phyloP scores from a whole-genome alignment of 2,113 vertebrate genomes.

The Hippopotamus amphibius region DNA sequence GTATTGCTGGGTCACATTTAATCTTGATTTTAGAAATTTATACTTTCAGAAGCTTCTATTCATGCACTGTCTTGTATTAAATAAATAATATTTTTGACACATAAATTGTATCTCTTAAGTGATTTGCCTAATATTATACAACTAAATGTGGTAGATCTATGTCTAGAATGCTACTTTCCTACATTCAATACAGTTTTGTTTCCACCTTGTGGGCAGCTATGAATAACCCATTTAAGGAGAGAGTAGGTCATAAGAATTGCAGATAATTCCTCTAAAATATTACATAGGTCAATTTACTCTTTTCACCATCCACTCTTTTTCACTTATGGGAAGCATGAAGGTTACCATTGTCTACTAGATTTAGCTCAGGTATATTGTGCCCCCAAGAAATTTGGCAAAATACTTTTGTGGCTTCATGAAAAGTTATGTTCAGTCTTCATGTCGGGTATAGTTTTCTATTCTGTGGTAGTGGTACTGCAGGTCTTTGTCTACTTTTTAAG shows the following conservation, averaged over 20 bases:
- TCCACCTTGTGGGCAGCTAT: background rate
- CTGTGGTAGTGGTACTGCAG: background rate
- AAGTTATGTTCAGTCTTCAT: background rate
- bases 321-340: background rate
- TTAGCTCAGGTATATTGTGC: background rate
- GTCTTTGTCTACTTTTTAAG: background rate
- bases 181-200: background rate
- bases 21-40: background rate
- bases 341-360: background rate
- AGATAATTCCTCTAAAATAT: background rate
- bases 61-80: background rate
- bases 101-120: background rate
- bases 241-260: background rate
- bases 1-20: background rate
- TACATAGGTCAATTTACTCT: background rate
- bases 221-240: background rate
- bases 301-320: background rate
- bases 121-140: background rate
- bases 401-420: background rate
- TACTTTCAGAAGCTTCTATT: background rate
- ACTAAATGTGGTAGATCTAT: background rate
- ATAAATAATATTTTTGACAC: background rate
- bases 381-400: background rate
- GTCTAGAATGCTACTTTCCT: background rate
- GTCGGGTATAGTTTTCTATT: background rate